phyloP scores from a whole-genome alignment of 2,888 invertebrate species.

The Hirtodrosophila duncani region DNA sequence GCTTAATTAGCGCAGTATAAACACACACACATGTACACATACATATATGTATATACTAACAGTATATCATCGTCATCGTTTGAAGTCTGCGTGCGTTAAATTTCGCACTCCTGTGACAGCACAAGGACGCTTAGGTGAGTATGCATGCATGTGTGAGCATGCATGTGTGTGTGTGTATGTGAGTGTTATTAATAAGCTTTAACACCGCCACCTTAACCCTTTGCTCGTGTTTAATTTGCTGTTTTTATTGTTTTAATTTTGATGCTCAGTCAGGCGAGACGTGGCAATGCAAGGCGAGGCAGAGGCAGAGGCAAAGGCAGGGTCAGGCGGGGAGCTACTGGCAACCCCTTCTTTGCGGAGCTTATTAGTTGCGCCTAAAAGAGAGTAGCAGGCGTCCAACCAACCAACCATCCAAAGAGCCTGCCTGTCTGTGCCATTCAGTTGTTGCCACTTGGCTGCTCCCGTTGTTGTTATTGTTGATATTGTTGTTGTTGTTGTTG shows the following conservation, averaged over 20 bases:
- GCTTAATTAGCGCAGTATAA: slow-evolving; percentile 53
- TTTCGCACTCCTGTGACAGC: slow-evolving; percentile 49
- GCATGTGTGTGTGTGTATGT: slow-evolving; percentile 12
- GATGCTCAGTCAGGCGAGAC: slow-evolving; percentile 50
- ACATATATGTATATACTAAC: too few relatives aligned
- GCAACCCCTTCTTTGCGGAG: slow-evolving; percentile 41
- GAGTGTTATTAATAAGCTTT: slow-evolving; percentile 66
- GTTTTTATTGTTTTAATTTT: slow-evolving; percentile 67
- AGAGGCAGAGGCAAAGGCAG: neutral
- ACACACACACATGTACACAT: slow-evolving; percentile 6
- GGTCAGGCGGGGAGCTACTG: slow-evolving; percentile 9
- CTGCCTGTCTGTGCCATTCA: neutral
- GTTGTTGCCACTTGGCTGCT: slow-evolving; percentile 70
- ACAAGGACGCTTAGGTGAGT: slow-evolving; percentile 18
- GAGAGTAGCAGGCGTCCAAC: neutral
- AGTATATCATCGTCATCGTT: too few relatives aligned
- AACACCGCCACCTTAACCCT: neutral
- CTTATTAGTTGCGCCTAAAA: slow-evolving; percentile 61
- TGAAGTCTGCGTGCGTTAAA: slow-evolving; percentile 51
- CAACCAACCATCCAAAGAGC: slow-evolving; percentile 1
- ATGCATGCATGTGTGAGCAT: neutral
- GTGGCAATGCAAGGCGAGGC: slow-evolving; percentile 3
- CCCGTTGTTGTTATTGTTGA: slow-evolving; percentile 15
- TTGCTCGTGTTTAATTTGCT: slow-evolving; percentile 54
- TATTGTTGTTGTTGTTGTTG: slow-evolving; percentile 2